Base-by-base conservation (phyloP, 2,113 vertebrate species). In the Grus americana region DNA sequence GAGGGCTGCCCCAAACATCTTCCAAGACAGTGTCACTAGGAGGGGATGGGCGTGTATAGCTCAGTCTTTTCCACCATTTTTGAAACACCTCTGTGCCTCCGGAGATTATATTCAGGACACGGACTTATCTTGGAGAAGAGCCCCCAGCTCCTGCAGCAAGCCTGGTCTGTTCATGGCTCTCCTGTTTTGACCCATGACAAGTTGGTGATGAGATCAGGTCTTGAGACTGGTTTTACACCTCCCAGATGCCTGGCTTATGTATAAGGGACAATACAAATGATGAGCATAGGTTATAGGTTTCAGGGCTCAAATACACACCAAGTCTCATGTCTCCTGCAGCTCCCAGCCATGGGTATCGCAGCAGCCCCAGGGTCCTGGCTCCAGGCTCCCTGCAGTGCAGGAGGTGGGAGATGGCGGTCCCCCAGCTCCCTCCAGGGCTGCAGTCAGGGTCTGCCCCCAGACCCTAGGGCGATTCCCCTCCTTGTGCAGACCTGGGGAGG, bases 171-270 rank as follows among this genome's bases (percentile, higher is more conserved):
- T 62, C 36, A 29, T 16, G 18, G 55, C 40, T 72, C 50, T 88
- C 32, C 16, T 3, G 3, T 74, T 72, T 44, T 32, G 58, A n/a
- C 8, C 10, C 14, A 7, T 26, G 30, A 21, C 0, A 1, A 84
- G 27, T 0, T 24, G 2, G 9, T 15, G 44, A 16, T 57, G 47
- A 87, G 36, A 46, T 46, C 22, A 49, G 11, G 14, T 36, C 29
- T 63, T 68, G 83, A 52, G 49, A 70, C 30, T 1, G 0, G 34
- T 79, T 86, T 70, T 65, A 10, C n/a, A 34, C 22, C 40, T 91
- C 40, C 16, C 21, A 44, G 34, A 16, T 81, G 34, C 86, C 49
- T 68, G 44, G 4, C 11, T 83, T 18, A 23, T n/a, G 6, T 36
- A 20, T 32, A 55, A 82, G 22, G 59, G 38, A 47, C 62, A 73